Evolutionary conservation across 2,113 vertebrate genomes (phyloP).

Genomic region (Neomonachus schauinslandi): DNA sequence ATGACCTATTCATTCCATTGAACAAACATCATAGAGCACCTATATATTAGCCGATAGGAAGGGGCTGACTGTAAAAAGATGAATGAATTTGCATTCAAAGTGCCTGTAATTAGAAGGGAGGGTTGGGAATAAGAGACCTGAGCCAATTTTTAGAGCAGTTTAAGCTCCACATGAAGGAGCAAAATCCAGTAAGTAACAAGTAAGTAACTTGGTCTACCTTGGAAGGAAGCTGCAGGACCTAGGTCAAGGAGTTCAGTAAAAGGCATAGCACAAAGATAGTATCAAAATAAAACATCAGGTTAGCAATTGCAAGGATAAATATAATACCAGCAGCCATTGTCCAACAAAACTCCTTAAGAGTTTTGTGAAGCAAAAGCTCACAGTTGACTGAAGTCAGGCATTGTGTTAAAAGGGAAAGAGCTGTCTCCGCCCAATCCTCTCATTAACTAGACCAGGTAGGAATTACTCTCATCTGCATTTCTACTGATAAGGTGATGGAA

Average conservation of each 20-base stretch:
- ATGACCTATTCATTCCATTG: conserved; percentile 5
- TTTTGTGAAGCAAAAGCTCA: too few relatives aligned
- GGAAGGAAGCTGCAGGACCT: not conserved
- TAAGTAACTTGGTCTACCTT: conserved; percentile 19
- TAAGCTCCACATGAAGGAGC: not conserved
- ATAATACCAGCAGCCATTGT: not conserved
- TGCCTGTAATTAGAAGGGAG: conserved; percentile 2
- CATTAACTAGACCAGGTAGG: not conserved
- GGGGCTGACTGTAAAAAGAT: not conserved
- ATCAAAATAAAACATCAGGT: conserved; percentile 4
- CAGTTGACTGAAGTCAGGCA: not conserved
- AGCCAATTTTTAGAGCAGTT: conserved; percentile 4
- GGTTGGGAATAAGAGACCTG: not conserved
- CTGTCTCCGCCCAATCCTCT: not conserved
- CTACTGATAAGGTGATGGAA: not conserved
- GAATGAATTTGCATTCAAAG: conserved; percentile 1
- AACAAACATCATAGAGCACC: not conserved
- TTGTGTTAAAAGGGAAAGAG: not conserved
- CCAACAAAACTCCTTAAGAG: not conserved
- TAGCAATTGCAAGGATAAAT: not conserved
- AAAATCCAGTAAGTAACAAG: not conserved
- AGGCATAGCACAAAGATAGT: not conserved
- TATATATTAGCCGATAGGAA: not conserved
- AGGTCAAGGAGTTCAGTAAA: conserved; percentile 15
- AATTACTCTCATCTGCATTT: not conserved